Conservation (phyloP, 2,113 vertebrate species). For the Alces alces region DNA sequence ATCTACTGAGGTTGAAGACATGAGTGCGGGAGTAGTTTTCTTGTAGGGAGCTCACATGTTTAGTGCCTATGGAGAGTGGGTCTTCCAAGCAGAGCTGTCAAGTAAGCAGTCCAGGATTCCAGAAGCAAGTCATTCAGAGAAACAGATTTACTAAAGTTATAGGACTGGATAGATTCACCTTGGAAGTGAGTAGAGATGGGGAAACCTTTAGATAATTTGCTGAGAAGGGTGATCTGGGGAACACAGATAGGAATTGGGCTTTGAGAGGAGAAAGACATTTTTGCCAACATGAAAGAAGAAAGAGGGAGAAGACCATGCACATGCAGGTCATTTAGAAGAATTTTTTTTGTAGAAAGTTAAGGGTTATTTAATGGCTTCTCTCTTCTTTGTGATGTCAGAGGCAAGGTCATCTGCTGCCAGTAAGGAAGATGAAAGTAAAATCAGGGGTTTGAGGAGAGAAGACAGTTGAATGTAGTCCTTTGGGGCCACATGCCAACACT, state of each 20-base stretch:
- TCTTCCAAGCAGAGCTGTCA: neutral
- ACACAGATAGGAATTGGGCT: neutral
- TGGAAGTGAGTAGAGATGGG: neutral
- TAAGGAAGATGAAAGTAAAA: neutral
- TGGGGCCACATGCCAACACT: neutral
- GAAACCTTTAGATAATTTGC: neutral
- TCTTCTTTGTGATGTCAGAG: neutral
- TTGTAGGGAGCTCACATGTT: neutral
- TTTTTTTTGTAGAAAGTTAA: neutral
- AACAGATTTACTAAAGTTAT: neutral
- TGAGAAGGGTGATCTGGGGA: neutral
- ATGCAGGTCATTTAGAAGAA: neutral
- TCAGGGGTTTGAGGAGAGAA: neutral
- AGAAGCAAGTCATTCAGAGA: neutral
- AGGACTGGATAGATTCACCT: neutral
- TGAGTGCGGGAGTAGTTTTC: neutral
- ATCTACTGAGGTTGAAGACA: neutral
- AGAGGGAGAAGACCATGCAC: neutral
- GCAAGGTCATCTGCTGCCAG: neutral
- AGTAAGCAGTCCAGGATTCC: neutral
- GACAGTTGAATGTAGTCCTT: neutral
- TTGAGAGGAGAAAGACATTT: neutral
- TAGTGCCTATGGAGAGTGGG: neutral
- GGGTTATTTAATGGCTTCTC: neutral
- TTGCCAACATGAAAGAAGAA: neutral